Percentiles rank a stretch among this genome's conserved stretches.
Evolutionary conservation across 2,888 invertebrate species (phyloP).

Genomic region (Latrodectus hesperus): DNA sequence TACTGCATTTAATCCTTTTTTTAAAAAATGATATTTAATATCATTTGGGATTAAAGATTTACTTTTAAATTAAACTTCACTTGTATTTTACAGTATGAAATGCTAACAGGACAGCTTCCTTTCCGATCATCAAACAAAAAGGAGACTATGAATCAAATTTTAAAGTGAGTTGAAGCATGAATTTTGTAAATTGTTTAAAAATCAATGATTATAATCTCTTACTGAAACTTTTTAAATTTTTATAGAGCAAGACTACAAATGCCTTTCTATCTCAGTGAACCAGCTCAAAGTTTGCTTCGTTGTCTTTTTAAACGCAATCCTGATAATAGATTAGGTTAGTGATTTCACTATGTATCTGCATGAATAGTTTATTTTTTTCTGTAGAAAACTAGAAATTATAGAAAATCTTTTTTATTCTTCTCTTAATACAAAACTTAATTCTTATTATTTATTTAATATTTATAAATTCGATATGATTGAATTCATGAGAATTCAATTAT

Average conservation of each 20-base stretch:
- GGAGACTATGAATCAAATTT: slow-evolving; percentile 98
- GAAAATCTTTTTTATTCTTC: background rate
- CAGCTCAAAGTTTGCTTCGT: slow-evolving; percentile 94
- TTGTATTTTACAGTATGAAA: slow-evolving; percentile 88
- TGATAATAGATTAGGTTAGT: slow-evolving; percentile 82
- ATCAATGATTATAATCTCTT: background rate
- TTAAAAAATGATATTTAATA: background rate
- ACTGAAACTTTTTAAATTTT: slow-evolving; percentile 48
- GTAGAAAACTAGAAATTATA: background rate
- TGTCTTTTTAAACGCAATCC: slow-evolving; percentile 98
- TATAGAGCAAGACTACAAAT: slow-evolving; percentile 92
- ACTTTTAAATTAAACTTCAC: background rate
- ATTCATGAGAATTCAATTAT: too few relatives aligned
- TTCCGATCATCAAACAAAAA: slow-evolving; percentile 96
- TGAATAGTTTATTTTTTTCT: background rate
- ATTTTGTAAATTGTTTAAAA: background rate
- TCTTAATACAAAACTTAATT: too few relatives aligned
- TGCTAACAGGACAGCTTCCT: slow-evolving; percentile 93
- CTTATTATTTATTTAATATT: too few relatives aligned
- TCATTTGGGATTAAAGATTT: background rate
- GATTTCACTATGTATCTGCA: background rate
- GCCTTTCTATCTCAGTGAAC: slow-evolving; percentile 96
- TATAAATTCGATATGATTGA: too few relatives aligned
- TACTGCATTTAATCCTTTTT: background rate
- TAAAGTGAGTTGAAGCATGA: slow-evolving; percentile 79